Percentiles rank a stretch among this genome's conserved stretches.
These are phyloP conservation scores for Trichonephila clavipes DNA, from an alignment of 1,140 invertebrate genomes.

Conservation along the genomic window DNA sequence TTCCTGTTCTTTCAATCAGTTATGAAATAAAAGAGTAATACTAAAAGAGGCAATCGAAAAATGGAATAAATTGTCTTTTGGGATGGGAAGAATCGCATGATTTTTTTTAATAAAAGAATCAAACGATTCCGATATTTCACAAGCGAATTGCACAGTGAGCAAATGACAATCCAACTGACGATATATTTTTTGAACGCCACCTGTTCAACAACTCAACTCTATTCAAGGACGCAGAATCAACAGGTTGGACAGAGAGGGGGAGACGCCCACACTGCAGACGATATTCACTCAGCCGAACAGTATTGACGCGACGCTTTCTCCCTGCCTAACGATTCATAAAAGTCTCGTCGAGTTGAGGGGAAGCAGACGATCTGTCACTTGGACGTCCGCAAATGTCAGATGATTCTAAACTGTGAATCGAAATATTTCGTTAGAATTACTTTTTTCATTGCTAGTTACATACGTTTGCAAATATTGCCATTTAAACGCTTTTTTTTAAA, in stretches of 20 bases:
- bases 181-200: background rate
- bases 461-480: too few relatives aligned
- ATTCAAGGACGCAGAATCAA: background rate
- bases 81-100: background rate
- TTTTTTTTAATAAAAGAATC: background rate
- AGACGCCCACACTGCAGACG: background rate
- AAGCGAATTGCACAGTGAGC: background rate
- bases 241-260: background rate
- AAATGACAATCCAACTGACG: conserved; percentile 1
- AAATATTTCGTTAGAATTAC: background rate
- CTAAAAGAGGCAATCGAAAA: background rate
- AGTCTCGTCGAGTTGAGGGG: background rate
- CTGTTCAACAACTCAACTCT: background rate
- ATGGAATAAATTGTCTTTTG: background rate
- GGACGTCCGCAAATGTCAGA: background rate
- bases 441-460: too few relatives aligned
- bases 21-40: background rate
- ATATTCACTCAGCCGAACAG: background rate
- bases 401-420: background rate
- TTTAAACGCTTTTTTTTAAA: too few relatives aligned
- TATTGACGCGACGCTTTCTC: background rate
- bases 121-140: conserved; percentile 11
- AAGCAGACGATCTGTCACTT: background rate
- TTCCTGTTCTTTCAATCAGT: background rate
- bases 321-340: background rate